phyloP scores from a whole-genome alignment of 2,888 invertebrate species.

The Epistrophe grossulariae region DNA sequence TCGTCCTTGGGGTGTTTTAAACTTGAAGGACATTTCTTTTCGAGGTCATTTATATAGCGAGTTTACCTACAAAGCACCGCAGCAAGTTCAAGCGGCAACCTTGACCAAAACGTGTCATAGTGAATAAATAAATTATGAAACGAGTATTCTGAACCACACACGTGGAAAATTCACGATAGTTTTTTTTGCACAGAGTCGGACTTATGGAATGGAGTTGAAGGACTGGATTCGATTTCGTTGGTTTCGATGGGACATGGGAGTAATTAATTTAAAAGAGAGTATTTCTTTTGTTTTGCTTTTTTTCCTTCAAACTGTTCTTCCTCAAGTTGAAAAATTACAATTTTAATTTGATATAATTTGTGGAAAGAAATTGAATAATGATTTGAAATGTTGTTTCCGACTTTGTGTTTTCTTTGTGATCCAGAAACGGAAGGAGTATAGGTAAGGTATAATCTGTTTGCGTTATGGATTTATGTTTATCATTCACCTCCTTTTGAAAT shows the following conservation, averaged over 20 bases:
- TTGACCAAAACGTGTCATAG: slow-evolving; percentile 60
- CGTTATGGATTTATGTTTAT: no score
- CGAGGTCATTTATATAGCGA: slow-evolving; percentile 36
- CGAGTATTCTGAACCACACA: slow-evolving; percentile 9
- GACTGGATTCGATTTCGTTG: slow-evolving; percentile 18
- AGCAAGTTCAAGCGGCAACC: slow-evolving; percentile 64
- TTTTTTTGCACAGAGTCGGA: slow-evolving; percentile 20
- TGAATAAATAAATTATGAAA: slow-evolving; percentile 8
- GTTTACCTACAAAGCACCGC: slow-evolving; percentile 30
- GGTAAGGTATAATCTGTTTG: no score
- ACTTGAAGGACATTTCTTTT: slow-evolving; percentile 60
- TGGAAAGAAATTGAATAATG: background rate
- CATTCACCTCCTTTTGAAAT: no score
- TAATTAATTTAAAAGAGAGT: slow-evolving; percentile 41
- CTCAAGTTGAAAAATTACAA: background rate
- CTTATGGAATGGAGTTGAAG: slow-evolving; percentile 13
- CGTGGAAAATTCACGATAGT: slow-evolving; percentile 60
- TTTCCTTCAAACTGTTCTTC: background rate
- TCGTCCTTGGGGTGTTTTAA: slow-evolving; percentile 56
- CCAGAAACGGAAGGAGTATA: background rate
- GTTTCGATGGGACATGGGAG: background rate
- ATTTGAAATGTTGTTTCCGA: background rate
- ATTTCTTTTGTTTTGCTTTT: background rate
- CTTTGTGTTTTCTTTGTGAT: background rate
- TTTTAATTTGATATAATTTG: slow-evolving; percentile 1